Percentiles rank a stretch among this genome's conserved stretches.
phyloP scores from a whole-genome alignment of 2,888 invertebrate genomes.

The Dryobotodes eremita region DNA sequence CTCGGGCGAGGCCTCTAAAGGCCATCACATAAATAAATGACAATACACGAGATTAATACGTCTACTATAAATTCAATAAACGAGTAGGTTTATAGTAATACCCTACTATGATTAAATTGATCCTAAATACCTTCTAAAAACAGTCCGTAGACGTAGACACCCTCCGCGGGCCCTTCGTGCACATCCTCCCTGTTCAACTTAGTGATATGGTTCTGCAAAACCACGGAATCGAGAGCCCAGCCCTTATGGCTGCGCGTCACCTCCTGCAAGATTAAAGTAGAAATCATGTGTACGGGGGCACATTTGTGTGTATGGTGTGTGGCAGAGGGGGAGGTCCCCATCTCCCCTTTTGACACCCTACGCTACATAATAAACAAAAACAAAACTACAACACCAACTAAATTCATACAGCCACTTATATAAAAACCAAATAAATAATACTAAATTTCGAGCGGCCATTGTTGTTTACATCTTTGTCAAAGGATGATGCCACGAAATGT shows the following conservation, averaged over 20 bases:
- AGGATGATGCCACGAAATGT: too few species aligned
- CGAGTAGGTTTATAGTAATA: background rate
- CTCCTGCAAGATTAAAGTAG: conserved; percentile 91
- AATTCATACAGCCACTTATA: too few species aligned
- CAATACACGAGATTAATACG: background rate
- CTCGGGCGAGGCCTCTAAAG: too few species aligned
- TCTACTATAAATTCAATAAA: background rate
- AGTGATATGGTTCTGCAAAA: conserved; percentile 97
- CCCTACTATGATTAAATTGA: background rate
- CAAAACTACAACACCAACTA: too few species aligned
- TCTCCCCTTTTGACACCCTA: background rate
- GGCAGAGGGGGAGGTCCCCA: background rate
- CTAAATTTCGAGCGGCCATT: too few species aligned
- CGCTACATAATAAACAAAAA: background rate
- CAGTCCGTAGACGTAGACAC: conserved; percentile 97
- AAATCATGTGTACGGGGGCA: background rate
- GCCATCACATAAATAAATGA: background rate
- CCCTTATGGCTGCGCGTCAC: conserved; percentile 99
- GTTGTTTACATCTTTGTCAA: too few species aligned
- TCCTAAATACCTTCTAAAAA: conserved; percentile 97
- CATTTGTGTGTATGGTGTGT: background rate
- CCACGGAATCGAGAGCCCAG: conserved; percentile 99
- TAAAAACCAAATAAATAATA: too few species aligned
- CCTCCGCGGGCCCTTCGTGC: conserved; percentile 97
- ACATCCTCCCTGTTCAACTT: conserved; percentile 97